A percentile compares a stretch with the other conserved stretches of the same genome.
phyloP scores from a whole-genome alignment of 1,140 invertebrate genomes.

The Drosophila bipectinata region DNA sequence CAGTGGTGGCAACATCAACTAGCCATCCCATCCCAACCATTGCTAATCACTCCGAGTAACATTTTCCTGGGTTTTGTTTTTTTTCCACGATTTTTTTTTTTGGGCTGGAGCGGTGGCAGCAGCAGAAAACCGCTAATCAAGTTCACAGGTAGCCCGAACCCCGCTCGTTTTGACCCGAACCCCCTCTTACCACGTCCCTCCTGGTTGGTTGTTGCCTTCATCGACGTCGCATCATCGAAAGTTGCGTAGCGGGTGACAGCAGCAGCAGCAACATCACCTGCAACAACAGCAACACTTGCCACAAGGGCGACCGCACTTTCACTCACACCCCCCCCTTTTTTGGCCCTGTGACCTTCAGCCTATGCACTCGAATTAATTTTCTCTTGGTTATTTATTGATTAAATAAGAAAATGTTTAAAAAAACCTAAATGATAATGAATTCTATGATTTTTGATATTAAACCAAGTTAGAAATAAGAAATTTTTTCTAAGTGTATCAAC shows the following conservation, averaged over 20 bases:
- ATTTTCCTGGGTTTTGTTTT: conserved; percentile 3
- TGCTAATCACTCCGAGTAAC: conserved; percentile 50
- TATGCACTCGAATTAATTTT: conserved; percentile 2
- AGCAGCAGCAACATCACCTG: conserved; percentile 7
- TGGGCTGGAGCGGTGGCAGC: conserved; percentile 10
- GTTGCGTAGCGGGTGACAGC: conserved; percentile 40
- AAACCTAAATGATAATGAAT: no score
- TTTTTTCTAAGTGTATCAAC: no score
- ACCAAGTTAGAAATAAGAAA: no score
- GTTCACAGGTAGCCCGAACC: conserved; percentile 59
- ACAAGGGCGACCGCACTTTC: conserved; percentile 37
- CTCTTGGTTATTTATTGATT: no score
- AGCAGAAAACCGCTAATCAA: conserved; percentile 77
- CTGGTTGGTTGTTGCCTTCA: conserved; percentile 17
- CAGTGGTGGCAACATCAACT: conserved; percentile 21
- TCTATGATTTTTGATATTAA: no score
- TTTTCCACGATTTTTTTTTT: conserved; percentile 13
- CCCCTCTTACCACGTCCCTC: background rate
- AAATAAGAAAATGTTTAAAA: no score
- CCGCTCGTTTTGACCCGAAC: background rate
- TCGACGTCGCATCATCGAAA: conserved; percentile 39
- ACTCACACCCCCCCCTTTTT: conserved; percentile 10
- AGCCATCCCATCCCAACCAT: conserved; percentile 1
- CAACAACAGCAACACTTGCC: conserved; percentile 18
- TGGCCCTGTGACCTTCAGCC: conserved; percentile 51